Conservation (phyloP, 1,140 invertebrate species). For the Sinonovacula constricta region DNA sequence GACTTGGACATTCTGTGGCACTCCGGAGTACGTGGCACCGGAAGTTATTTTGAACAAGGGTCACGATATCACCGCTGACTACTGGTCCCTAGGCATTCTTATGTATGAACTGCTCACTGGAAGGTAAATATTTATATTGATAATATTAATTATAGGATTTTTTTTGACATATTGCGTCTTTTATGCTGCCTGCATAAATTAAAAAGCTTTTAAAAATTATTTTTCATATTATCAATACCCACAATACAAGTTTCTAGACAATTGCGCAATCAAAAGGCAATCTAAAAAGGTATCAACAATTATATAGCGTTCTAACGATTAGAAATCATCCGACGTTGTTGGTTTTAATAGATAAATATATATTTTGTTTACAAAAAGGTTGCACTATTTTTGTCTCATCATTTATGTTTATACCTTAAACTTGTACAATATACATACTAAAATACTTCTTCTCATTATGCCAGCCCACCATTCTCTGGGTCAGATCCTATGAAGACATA, state of each 20-base stretch:
- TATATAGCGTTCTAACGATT: no score
- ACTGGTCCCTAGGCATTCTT: slow-evolving; percentile 96
- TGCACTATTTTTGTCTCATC: slow-evolving; percentile 2
- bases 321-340: no score
- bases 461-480: slow-evolving; percentile 96
- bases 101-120: slow-evolving; percentile 95
- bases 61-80: slow-evolving; percentile 95
- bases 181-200: no score
- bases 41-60: slow-evolving; percentile 96
- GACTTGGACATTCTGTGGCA: slow-evolving; percentile 98
- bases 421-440: background rate
- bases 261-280: no score
- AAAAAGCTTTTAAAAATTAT: no score
- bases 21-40: slow-evolving; percentile 93
- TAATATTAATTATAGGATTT: no score
- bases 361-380: background rate
- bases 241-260: no score
- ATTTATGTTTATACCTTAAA: background rate
- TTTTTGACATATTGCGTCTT: no score
- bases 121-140: no score
- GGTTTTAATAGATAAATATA: no score
- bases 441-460: slow-evolving; percentile 52
- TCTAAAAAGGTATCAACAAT: no score
- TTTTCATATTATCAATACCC: no score
- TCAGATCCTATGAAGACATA: slow-evolving; percentile 99